These are phyloP conservation scores for Theretra japonica DNA, from an alignment of 2,888 invertebrate species.

Conservation along the genomic window DNA sequence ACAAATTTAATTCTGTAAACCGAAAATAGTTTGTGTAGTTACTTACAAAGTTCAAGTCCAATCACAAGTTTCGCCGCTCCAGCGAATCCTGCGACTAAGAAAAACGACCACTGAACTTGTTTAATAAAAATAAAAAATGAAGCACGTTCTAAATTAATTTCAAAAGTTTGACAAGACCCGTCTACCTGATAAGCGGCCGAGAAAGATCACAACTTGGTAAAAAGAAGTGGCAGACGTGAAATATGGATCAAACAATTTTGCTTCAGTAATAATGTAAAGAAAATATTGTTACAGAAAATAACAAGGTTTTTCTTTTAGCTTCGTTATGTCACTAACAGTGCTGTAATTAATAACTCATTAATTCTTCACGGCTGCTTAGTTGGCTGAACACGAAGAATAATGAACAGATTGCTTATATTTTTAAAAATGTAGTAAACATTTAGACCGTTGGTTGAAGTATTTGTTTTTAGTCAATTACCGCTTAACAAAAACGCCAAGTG, in stretches of 20 bases:
- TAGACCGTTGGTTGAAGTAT: background rate
- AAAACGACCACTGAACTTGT: slow-evolving; percentile 44
- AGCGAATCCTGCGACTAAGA: slow-evolving; percentile 35
- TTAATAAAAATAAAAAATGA: slow-evolving; percentile 55
- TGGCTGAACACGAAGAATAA: slow-evolving; percentile 3
- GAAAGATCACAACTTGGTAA: slow-evolving; percentile 69
- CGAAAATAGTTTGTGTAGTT: slow-evolving; percentile 11
- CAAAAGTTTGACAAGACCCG: slow-evolving; percentile 72
- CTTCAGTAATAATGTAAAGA: background rate
- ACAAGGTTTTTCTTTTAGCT: background rate
- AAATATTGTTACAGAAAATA: slow-evolving; percentile 2
- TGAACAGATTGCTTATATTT: background rate
- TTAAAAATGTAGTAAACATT: background rate
- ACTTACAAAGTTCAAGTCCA: slow-evolving; percentile 12
- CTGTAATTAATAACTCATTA: slow-evolving; percentile 16
- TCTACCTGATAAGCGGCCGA: slow-evolving; percentile 73
- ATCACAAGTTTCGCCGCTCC: slow-evolving; percentile 32
- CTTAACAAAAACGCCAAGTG: background rate
- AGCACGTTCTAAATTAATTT: slow-evolving; percentile 69
- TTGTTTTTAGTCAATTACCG: slow-evolving; percentile 1
- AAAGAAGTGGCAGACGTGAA: slow-evolving; percentile 68
- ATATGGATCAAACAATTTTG: background rate
- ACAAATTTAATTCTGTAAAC: slow-evolving; percentile 16
- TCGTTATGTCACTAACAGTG: slow-evolving; percentile 42
- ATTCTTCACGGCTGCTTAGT: background rate